These are phyloP conservation scores for Raja brachyura DNA, from an alignment of 2,113 vertebrate species.

Conservation along the genomic window DNA sequence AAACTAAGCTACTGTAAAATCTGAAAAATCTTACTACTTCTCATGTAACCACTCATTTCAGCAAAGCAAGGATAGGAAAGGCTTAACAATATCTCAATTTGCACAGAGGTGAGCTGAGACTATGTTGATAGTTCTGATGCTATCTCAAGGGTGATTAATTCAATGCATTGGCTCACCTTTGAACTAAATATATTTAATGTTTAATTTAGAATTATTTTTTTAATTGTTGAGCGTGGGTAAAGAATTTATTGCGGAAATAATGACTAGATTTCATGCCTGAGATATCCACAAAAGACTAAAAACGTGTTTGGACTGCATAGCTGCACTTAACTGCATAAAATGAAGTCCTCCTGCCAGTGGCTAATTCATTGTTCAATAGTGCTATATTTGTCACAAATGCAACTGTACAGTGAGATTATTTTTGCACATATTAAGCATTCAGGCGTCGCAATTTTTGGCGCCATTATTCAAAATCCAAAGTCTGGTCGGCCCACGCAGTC, in stretches of 20 bases:
- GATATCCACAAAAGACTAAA: neutral
- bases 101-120: too few species aligned
- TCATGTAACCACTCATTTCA: neutral
- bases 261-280: neutral
- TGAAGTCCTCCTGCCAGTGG: neutral
- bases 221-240: neutral
- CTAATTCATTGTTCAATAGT: neutral
- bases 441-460: too few species aligned
- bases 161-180: neutral
- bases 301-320: neutral
- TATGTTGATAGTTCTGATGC: neutral
- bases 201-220: slow-evolving; percentile 7
- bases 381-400: too few species aligned
- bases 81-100: neutral
- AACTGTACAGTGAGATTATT: too few species aligned
- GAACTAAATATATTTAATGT: neutral
- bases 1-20: too few species aligned
- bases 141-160: neutral
- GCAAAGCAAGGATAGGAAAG: neutral
- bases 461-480: too few species aligned
- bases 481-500: too few species aligned
- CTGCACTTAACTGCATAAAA: neutral
- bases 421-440: too few species aligned
- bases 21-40: neutral
- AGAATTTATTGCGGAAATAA: neutral